Evolutionary conservation across 92 coral and sea anemone species (phyloP), one percentile per base, ranked within the genome.

Genomic region (Isaurus tuberculatus): DNA sequence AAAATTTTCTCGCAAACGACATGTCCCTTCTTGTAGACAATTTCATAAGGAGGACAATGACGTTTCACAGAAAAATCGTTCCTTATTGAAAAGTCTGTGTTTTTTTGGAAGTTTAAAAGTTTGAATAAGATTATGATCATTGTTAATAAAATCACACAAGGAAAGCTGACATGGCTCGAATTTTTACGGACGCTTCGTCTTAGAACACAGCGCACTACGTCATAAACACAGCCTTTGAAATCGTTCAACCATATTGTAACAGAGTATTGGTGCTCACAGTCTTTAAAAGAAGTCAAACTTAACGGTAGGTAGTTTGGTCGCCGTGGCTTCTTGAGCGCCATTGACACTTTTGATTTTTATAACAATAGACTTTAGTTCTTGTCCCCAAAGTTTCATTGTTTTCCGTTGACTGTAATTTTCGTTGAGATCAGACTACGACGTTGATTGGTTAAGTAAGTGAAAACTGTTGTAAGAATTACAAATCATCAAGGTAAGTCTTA

Each of bases 1-100:
- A 61, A 79, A 2, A 51, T 30, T n/a, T 73, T 66, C 25, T 29
- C 70, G 64, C 97, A 95, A 22, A 79, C 84, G 3, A 84, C 37
- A 65, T 72, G 85, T 32, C 97, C 98, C 34, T 85, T 75, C 33
- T 80, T 60, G 46, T 90, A 87, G 57, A 86, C 68, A 16, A 75
- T 46, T 32, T 74, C 72, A 58, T 74, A 79, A 11, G 65, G 42
- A 22, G 16, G 72, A 67, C 92, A 85, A 23, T 15, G 34, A 5
- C 28, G 10, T 13, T 15, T 28, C 15, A 43, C 70, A 32, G 82
- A n/a, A 15, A 58, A 22, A 32, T 0, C 37, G 28, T 36, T 10
- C 34, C 58, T 9, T 15, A 57, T 22, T 40, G 46, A 40, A 40
- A 40, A 7, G 57, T 31, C 26, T 31, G 34, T 34, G n/a, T 9